Evolutionary conservation across 2,797 vertebrate genomes (phyloP), one percentile per base, ranked within the genome.

Genomic region (Rhinogobio ventralis): DNA sequence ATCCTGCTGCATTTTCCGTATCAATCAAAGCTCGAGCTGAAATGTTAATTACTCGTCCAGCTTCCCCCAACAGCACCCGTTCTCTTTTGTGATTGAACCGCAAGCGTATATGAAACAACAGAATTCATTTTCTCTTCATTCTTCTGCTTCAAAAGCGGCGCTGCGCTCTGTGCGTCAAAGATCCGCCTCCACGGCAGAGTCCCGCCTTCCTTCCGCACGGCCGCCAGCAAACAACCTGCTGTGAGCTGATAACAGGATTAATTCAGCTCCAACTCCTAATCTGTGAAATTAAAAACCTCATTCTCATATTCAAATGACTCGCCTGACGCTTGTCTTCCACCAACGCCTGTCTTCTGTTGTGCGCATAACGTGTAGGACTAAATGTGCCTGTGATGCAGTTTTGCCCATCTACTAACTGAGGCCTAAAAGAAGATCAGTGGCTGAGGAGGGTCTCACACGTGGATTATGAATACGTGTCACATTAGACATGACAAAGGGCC

Each of bases 231-330:
- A 64, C 62, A 64, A 30, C 62, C 97, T 98, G 97, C 97, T 97
- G 97, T 96, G 96, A 93, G 94, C 96, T 97, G 97, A 99, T 99
- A 98, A 98, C 97, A 95, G 97, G 97, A 98, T 99, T 99, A 98
- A 97, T 97, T 94, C 93, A 94, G 93, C 93, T 95, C 23, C 95
- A 96, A 97, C 96, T 97, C 96, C 95, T 97, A 97, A 98, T 98
- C 96, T 95, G 93, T 93, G 94, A 96, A 96, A 97, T 97, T 97
- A 96, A 96, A 97, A 96, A 96, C 95, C 96, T 96, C 96, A 96
- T 97, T 96, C 95, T 96, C 93, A 95, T 94, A 97, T 97, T 97
- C 96, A 96, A 97, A 97, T 96, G 95, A 96, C 94, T 95, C 95
- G 95, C 85, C 94, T 95, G 95, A 96, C 95, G 95, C 96, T 95